Conservation (phyloP, 2,888 invertebrate species). For the Parascotia fuliginaria region DNA sequence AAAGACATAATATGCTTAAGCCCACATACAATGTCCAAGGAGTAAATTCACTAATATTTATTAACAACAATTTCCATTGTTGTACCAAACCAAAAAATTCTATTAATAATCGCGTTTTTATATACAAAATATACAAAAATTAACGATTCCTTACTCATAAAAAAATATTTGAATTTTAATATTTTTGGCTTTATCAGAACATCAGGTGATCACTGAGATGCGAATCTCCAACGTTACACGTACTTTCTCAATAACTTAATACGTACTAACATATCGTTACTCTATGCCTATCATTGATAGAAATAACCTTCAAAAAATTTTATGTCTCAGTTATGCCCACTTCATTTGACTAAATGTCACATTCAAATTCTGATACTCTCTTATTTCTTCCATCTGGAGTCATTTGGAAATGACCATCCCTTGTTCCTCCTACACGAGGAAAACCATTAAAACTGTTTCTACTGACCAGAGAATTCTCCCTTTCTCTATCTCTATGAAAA, state of each 20-base stretch:
- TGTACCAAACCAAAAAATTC: background rate
- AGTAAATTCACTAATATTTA: no score
- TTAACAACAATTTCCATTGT: no score
- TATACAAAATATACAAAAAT: constrained; percentile 33
- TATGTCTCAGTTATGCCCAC: constrained; percentile 34
- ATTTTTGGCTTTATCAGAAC: no score
- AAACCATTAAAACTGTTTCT: constrained; percentile 83
- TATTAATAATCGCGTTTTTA: constrained; percentile 16
- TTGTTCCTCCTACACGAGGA: constrained; percentile 73
- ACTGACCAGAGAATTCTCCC: constrained; percentile 79
- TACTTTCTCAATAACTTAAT: no score
- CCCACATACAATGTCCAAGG: background rate
- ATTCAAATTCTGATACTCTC: constrained; percentile 88
- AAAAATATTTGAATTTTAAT: no score
- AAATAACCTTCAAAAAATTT: constrained; percentile 3
- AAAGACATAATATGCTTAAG: constrained; percentile 5
- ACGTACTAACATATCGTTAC: no score
- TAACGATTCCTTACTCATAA: constrained; percentile 3
- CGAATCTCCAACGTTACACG: no score
- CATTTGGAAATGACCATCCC: constrained; percentile 76
- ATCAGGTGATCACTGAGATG: no score
- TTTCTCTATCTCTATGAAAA: constrained; percentile 77
- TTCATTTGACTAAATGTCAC: constrained; percentile 78
- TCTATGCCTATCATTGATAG: background rate
- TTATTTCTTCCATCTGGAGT: constrained; percentile 81